Percentiles rank a stretch among this genome's conserved stretches.
These are phyloP conservation scores for Eumacrocentrus americanus DNA, from an alignment of 2,888 invertebrate species.

Conservation along the genomic window DNA sequence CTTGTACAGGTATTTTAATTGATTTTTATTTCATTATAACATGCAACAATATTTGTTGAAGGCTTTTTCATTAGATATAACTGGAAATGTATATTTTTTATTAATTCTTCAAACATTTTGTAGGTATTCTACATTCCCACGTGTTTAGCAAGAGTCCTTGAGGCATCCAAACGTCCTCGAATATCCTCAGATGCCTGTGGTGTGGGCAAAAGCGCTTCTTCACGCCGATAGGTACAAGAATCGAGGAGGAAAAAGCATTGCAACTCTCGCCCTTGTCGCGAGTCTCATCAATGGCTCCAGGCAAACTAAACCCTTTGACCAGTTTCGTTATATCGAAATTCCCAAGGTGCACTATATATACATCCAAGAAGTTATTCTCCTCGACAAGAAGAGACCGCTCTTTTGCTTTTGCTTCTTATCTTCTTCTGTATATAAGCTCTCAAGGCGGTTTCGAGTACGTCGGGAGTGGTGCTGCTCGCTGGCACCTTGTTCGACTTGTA, in stretches of 20 bases:
- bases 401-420: background rate
- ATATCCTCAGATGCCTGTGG: background rate
- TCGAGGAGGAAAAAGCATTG: background rate
- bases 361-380: background rate
- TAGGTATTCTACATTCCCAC: constrained; percentile 2
- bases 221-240: background rate
- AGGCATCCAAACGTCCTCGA: background rate
- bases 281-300: constrained; percentile 6
- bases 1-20: background rate
- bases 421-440: constrained; percentile 2
- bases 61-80: background rate
- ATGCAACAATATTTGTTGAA: background rate
- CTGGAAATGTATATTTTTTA: background rate
- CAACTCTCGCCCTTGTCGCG: background rate
- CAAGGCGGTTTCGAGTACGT: constrained; percentile 40
- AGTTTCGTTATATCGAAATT: background rate
- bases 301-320: background rate
- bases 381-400: background rate
- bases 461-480: constrained; percentile 44
- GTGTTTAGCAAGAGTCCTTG: constrained; percentile 3
- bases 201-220: too few relatives aligned
- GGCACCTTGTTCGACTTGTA: constrained; percentile 49
- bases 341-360: background rate
- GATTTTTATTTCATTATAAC: background rate
- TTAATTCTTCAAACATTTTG: background rate